These are phyloP conservation scores for Temnothorax rugatulus DNA, from an alignment of 2,888 invertebrate species.

Conservation along the genomic window DNA sequence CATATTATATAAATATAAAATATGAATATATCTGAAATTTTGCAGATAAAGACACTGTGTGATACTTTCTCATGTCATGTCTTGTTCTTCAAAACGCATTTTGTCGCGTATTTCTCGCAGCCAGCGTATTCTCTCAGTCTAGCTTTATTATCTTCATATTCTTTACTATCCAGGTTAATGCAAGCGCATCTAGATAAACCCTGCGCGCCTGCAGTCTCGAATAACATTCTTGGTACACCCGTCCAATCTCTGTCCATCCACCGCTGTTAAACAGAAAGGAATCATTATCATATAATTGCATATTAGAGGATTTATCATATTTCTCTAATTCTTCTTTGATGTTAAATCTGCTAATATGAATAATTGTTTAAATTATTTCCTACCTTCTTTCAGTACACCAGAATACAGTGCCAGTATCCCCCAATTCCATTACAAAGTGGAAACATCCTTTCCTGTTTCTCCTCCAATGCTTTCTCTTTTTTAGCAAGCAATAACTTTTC, in stretches of 20 bases:
- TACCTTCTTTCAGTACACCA: conserved; percentile 96
- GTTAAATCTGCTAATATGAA: background rate
- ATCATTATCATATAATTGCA: background rate
- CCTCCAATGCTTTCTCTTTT: conserved; percentile 88
- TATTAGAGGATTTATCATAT: background rate
- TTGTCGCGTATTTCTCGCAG: conserved; percentile 88
- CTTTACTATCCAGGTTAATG: conserved; percentile 87
- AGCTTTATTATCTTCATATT: conserved; percentile 86
- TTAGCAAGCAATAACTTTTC: conserved; percentile 88
- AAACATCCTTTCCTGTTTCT: conserved; percentile 89
- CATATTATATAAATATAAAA: conserved; percentile 34
- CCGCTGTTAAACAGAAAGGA: conserved; percentile 89
- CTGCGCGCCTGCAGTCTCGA: conserved; percentile 89
- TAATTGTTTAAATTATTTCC: background rate
- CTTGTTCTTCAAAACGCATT: conserved; percentile 86
- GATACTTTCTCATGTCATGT: conserved; percentile 27
- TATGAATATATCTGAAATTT: conserved; percentile 6
- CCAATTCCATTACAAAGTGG: conserved; percentile 96
- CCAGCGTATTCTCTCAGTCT: conserved; percentile 89
- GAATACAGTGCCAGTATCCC: conserved; percentile 91
- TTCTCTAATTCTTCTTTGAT: background rate
- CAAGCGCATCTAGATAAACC: conserved; percentile 93
- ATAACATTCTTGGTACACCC: conserved; percentile 95
- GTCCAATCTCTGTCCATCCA: conserved; percentile 94
- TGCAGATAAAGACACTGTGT: background rate